Conservation (phyloP, 1,140 invertebrate species). For the Homarus americanus region DNA sequence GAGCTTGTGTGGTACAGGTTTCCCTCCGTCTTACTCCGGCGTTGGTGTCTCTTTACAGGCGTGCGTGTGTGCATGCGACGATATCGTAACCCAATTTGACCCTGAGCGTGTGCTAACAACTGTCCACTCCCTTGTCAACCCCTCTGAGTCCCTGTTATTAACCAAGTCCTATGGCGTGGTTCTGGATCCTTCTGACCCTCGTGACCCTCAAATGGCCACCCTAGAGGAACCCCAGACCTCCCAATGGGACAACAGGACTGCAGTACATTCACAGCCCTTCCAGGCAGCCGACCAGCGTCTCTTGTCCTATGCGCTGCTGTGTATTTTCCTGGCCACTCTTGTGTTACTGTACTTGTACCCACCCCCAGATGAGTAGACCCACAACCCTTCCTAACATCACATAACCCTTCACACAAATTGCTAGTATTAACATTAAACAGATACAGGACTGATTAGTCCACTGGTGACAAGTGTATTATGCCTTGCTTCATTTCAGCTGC, state of each 20-base stretch:
- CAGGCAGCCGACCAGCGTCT: constrained; percentile 56
- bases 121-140: constrained; percentile 70
- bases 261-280: constrained; percentile 39
- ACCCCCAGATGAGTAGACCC: constrained; percentile 59
- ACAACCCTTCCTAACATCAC: background rate
- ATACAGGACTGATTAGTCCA: constrained; percentile 1
- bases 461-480: background rate
- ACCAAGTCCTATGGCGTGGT: constrained; percentile 57
- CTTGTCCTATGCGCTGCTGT: constrained; percentile 66
- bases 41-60: constrained; percentile 68
- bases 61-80: constrained; percentile 70
- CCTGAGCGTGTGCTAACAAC: constrained; percentile 70
- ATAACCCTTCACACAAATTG: background rate
- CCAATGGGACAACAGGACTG: constrained; percentile 29
- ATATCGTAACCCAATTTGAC: constrained; percentile 71
- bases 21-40: constrained; percentile 49
- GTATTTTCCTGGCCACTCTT: constrained; percentile 68
- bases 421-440: background rate
- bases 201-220: constrained; percentile 32
- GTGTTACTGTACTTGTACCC: constrained; percentile 66
- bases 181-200: constrained; percentile 46
- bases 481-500: constrained; percentile 54
- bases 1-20: constrained; percentile 36
- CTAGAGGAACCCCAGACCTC: constrained; percentile 35
- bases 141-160: constrained; percentile 69